Base-by-base conservation (phyloP, 2,113 vertebrate species). In the Atractosteus spatula region DNA sequence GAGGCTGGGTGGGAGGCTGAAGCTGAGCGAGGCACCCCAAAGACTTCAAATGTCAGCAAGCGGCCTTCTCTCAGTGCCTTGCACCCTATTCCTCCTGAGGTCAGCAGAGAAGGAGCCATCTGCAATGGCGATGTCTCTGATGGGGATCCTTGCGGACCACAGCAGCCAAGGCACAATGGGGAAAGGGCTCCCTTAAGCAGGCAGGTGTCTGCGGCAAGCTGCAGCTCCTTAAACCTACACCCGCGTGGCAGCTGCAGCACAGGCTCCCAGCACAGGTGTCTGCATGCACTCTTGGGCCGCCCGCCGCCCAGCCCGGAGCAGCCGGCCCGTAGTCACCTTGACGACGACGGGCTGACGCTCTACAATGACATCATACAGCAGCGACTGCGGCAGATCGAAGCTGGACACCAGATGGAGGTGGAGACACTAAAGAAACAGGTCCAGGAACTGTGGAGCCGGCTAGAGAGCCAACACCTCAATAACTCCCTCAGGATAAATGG, bases 341-440 rank as follows among this genome's bases (percentile, higher is more conserved):
- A 98, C 0, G 96, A 99, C 0, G 97, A 99, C 0, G 96, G 97
- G 56, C 93, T 98, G 85, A 93, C 95, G 0, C 82, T 98, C 41
- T 96, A 98, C 88, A 93, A 87, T 0, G 97, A 99, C 0, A 85
- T 87, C 0, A 91, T 98, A 81, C 97, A 99, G 77, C 96, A 97
- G 85, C 91, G 97, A 74, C 86, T 99, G 80, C 92, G 96, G 41
- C 97, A 99, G 89, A 98, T 99, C 0, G 97, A 98, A 79, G 95
- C 90, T 0, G 95, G 96, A 0, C 96, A 99, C 73, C 96, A 97
- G 84, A 92, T 96, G 72, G 97, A 99, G 78, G 97, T 98, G 79
- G 97, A 99, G 83, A 94, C 92, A 2, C 83, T 99, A 78, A 98
- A 97, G 89, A 97, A 95, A 77, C 97, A 99, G 84, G 94, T 99